Evolutionary conservation across 2,113 vertebrate species (phyloP).

Genomic region (Alectura lathami): DNA sequence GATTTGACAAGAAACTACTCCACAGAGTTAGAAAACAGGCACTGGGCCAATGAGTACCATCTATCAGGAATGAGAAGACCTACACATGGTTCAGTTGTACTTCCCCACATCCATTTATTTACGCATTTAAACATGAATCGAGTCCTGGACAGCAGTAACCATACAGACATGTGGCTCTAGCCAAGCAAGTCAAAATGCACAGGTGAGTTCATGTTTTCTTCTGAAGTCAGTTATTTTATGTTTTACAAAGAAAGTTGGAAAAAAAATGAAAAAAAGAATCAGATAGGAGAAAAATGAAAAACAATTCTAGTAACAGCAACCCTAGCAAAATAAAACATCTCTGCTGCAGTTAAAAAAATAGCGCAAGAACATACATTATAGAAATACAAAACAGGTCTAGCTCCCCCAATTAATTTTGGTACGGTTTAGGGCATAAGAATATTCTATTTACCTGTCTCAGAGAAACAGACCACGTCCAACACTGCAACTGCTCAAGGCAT

Average conservation of each 20-base stretch:
- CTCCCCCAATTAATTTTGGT: neutral
- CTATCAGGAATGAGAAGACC: neutral
- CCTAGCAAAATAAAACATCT: neutral
- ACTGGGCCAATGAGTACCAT: neutral
- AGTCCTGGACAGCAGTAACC: neutral
- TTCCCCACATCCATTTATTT: neutral
- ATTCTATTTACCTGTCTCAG: constrained; percentile 8
- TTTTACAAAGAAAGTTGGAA: neutral
- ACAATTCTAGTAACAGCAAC: neutral
- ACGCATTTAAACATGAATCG: neutral
- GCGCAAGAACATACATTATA: neutral
- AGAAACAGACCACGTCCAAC: constrained; percentile 20
- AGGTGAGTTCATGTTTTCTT: neutral
- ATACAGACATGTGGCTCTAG: neutral
- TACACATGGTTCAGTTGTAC: neutral
- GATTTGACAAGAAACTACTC: neutral
- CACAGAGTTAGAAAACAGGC: neutral
- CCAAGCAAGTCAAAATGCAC: neutral
- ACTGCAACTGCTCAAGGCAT: neutral
- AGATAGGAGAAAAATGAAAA: neutral
- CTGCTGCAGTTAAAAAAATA: neutral
- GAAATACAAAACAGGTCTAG: neutral
- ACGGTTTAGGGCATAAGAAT: neutral
- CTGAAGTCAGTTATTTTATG: neutral
- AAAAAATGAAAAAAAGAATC: neutral